Conservation (phyloP, 2,888 invertebrate species). For the Sthenelais limicola region DNA sequence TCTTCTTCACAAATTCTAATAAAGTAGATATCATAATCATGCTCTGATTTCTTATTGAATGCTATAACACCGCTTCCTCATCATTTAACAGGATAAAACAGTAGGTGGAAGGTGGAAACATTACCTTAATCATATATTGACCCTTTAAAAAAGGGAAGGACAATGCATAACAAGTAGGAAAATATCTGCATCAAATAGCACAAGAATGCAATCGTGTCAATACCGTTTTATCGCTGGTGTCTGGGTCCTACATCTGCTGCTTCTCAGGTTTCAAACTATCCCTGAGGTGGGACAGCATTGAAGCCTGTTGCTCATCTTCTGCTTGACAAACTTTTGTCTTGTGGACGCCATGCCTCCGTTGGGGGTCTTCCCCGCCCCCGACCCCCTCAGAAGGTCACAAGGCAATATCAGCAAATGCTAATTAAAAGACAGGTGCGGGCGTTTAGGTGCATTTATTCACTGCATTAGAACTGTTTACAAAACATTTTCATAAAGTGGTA, state of each 20-base stretch:
- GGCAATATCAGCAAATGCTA: neutral
- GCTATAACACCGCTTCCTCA: too few species aligned
- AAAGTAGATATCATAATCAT: too few species aligned
- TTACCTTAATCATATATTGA: too few species aligned
- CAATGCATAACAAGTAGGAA: too few species aligned
- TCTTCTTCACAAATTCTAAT: too few species aligned
- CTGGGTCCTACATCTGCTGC: slow-evolving; percentile 8
- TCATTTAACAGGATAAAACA: too few species aligned
- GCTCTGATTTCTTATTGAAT: too few species aligned
- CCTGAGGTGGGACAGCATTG: neutral
- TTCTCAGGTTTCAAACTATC: slow-evolving; percentile 8
- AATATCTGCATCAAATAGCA: too few species aligned
- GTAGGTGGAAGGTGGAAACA: too few species aligned
- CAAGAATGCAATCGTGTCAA: neutral
- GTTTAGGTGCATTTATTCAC: neutral
- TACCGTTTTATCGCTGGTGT: neutral
- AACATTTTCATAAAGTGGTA: neutral
- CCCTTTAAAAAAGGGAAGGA: too few species aligned
- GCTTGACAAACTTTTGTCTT: slow-evolving; percentile 10
- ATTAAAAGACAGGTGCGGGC: slow-evolving; percentile 33
- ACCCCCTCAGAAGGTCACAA: neutral
- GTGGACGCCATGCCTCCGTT: slow-evolving; percentile 2
- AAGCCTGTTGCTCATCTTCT: slow-evolving; percentile 30
- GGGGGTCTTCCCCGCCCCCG: neutral
- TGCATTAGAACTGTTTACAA: slow-evolving; percentile 8